A percentile compares a stretch with the other conserved stretches of the same genome.
Conservation (phyloP, 2,888 invertebrate species). For the Spisula solida region DNA sequence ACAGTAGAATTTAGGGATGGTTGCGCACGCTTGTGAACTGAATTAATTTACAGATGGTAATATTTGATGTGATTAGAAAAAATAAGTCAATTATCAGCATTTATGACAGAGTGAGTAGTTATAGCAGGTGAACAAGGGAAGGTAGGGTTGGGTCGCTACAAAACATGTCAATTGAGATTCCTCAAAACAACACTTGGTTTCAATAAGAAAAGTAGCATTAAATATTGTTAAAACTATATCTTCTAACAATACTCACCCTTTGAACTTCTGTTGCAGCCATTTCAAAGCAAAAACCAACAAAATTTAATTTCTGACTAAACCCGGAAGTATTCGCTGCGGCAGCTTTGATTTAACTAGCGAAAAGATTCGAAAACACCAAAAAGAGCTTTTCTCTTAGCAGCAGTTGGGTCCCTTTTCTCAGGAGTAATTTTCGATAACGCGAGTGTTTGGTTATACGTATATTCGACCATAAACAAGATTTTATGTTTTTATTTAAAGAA, state of each 20-base stretch:
- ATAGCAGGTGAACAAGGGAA: neutral
- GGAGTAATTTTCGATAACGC: no score
- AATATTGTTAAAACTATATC: neutral
- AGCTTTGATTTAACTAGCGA: neutral
- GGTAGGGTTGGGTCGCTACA: neutral
- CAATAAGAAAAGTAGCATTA: neutral
- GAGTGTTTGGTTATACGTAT: no score
- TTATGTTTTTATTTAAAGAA: no score
- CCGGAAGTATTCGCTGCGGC: constrained; percentile 56
- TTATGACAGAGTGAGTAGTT: no score
- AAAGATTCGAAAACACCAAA: neutral
- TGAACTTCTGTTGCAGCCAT: constrained; percentile 53
- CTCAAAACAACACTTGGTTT: neutral
- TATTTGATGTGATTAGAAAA: no score
- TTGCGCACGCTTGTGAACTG: no score
- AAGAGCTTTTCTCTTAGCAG: neutral
- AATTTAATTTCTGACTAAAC: constrained; percentile 22
- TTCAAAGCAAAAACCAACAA: constrained; percentile 1
- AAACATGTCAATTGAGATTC: neutral
- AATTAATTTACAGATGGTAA: no score
- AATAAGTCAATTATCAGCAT: no score
- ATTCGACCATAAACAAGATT: no score
- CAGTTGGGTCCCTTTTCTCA: no score
- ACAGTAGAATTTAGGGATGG: no score
- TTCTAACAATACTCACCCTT: constrained; percentile 14